Base-by-base conservation (phyloP, 1,140 invertebrate species). In the Brevipalpus yothersi region DNA sequence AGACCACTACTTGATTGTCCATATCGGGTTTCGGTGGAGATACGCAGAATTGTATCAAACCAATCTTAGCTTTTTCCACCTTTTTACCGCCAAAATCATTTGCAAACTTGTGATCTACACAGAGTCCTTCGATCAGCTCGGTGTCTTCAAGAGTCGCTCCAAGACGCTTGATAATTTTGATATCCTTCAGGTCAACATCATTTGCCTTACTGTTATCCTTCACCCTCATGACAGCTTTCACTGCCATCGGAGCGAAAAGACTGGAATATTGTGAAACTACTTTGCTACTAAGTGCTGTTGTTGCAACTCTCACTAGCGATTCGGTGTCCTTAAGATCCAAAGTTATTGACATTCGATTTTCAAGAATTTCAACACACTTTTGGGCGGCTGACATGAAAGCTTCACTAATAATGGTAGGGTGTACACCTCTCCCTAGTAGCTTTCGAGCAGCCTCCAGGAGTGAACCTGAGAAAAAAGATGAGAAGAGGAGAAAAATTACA, bases 21-120 rank as follows among this genome's bases (percentile, higher is more conserved):
- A 99, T 98, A 77, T 99, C 93, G 61, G 95, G 97, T 75, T 99
- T 99, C 10, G 95, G 95, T 60, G 95, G 90, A 49, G 94, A 98
- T 71, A 99, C 92, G 71, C 95, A 98, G 71, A 99, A 99, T 71
- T 99, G 95, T 66, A 99, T 98, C 0, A 99, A 79, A 63, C 89
- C 95, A 75, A 99, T 94, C 74, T 95, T 96, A 3, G 92, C 93
- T 71, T 97, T 97, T 70, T 98, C 94, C 63, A 98, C 77, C 67
- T 82, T 81, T 64, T 82, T 87, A 1, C 92, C 89, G 5, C 90
- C 92, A 70, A 88, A 90, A 47, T 85, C 79, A 55, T 73, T 75
- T 21, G 86, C 79, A 13, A 84, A 79, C 71, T 83, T 86, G 68
- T 91, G 86, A 43, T 86, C 83, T 63, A 99, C 90, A 2, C 98